Evolutionary conservation across 2,113 vertebrate species (phyloP), one percentile per base, ranked within the genome.

Genomic region (Pogonocichla stellata): DNA sequence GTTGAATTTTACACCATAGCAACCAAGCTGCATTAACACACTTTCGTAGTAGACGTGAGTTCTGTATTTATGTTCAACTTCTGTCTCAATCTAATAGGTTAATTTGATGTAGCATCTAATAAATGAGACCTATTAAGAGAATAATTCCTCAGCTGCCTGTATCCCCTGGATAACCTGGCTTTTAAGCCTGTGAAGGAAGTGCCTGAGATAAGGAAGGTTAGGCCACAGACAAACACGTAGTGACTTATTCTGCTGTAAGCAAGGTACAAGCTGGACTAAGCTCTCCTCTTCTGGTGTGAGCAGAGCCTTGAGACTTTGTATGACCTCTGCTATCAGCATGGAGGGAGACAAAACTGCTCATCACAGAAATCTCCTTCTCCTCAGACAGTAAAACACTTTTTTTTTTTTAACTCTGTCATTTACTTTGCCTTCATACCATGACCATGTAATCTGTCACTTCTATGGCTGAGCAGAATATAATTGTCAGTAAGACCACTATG

Each of bases 181-280:
- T 43, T 81, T 89, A 80, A 90, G 78, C 33, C 51, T 67, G 24
- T 24, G 64, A 53, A 86, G 81, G 79, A 97, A 86, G 54, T 34
- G 69, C 42, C 5, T 26, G 71, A 94, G 70, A 50, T 93, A 88
- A 90, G 81, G 38, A 64, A 51, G 50, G 31, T 31, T 57, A 53
- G 54, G 58, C 70, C 54, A 53, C 75, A 85, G 48, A 61, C 53
- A 69, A 65, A 88, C 50, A 80, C 29, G 19, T 2, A 77, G 58
- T n/a, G n/a, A 65, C 79, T 90, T 85, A 91, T 89, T 74, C 40
- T 45, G 86, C 48, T 34, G 23, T 47, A 61, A 85, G 62, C 82
- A 86, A 83, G 70, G 74, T 57, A 53, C 31, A 25, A 0, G 19
- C 66, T 77, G 85, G 60, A 94, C 74, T 50, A 53, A 80, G 54